Base-by-base conservation (phyloP, 2,113 vertebrate genomes). In the Coryphaenoides rupestris region DNA sequence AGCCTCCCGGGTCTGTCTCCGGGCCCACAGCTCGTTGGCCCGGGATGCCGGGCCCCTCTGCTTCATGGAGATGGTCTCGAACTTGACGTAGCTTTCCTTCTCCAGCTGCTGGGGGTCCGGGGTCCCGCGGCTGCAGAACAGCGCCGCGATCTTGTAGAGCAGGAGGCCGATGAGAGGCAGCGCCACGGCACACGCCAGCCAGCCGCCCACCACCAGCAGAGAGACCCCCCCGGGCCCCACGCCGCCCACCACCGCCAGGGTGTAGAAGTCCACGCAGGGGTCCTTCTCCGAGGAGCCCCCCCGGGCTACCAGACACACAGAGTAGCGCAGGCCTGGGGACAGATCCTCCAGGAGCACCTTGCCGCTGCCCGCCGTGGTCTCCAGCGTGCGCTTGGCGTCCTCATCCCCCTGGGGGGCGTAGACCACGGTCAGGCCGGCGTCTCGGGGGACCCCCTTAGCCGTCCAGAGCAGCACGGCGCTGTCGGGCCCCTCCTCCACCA, bases 1-100 rank as follows among this genome's bases (percentile, higher is more conserved):
- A 0, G 95, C 93, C 0, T 98, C 95, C 0, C 89, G 85, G 0
- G 91, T 94, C 53, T 89, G 84, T 57, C 92, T 90, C 19, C 90
- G 83, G 1, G 92, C 80, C 96, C 96, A 98, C 24, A 95, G 87
- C 55, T 97, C 94, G 3, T 89, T 89, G 6, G 90, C 67, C 63
- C 84, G 78, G n/a, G 66, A 60, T n/a, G 80, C 84, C 56, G 85
- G 54, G 1, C 89, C 76, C 70, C 91, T 91, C 74, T 94, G 92
- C 61, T 93, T 93, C 78, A 96, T 90, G 0, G 94, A 93, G 0
- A 96, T 83, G 0, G 94, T 97, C 87, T 98, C 96, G 86, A 99
- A 99, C 56, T 94, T 94, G 62, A 99, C 91, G 1, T 99, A 99
- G 1, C 93, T 96, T 67, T 99, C 97, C 71, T 91, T 95, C 54